Conservation (phyloP, 2,888 invertebrate species). For the Drosophila mimica region DNA sequence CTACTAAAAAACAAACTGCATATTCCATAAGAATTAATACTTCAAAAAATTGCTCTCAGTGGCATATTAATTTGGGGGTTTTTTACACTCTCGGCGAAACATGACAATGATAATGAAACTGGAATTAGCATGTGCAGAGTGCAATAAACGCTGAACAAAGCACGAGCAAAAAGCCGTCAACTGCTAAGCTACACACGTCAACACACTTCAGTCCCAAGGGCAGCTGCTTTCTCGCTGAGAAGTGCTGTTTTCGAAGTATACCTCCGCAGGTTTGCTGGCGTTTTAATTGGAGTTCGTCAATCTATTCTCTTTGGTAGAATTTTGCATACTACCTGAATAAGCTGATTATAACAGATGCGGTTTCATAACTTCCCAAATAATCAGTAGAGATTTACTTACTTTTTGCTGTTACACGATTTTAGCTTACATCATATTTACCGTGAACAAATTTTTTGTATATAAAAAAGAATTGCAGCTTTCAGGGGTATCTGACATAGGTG, state of each 20-base stretch:
- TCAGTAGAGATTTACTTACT: background rate
- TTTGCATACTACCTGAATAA: background rate
- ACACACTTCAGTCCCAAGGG: conserved; percentile 9
- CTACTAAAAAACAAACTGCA: background rate
- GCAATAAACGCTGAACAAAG: conserved; percentile 43
- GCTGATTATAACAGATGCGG: background rate
- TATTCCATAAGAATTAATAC: conserved; percentile 28
- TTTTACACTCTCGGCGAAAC: conserved; percentile 19
- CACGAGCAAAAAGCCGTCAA: conserved; percentile 14
- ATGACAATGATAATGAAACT: conserved; percentile 33
- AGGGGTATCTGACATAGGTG: background rate
- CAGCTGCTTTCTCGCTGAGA: background rate
- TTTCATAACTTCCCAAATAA: background rate
- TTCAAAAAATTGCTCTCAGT: conserved; percentile 15
- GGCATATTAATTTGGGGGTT: conserved; percentile 47
- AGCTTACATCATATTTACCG: background rate
- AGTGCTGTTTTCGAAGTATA: no score
- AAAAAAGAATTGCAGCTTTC: background rate
- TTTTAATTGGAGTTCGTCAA: background rate
- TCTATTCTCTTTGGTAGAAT: background rate
- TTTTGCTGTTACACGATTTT: background rate
- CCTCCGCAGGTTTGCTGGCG: background rate
- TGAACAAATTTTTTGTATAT: background rate
- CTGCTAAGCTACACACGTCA: conserved; percentile 37
- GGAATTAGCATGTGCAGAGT: conserved; percentile 47